phyloP scores from a whole-genome alignment of 30 jellyfish, hydroid and myxozoan genomes.

The Pseudorhiza aurosa region DNA sequence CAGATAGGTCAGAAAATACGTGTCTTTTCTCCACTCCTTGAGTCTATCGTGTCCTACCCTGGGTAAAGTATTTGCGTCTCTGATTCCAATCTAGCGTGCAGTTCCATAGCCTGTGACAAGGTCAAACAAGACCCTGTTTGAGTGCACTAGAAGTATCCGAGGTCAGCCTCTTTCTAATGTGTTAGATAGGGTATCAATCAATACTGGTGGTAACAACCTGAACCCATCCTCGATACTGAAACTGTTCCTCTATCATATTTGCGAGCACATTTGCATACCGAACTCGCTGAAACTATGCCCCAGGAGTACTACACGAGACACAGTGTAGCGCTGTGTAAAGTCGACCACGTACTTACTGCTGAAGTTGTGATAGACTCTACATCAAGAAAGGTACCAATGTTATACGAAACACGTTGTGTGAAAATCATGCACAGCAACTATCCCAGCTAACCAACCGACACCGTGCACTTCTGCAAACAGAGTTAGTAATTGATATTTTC shows the following conservation, averaged over 20 bases:
- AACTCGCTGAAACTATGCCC: constrained; percentile 25
- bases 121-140: too few species aligned
- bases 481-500: constrained; percentile 25
- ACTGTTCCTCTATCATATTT: neutral
- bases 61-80: too few species aligned
- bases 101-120: too few species aligned
- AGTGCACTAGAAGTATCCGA: too few species aligned
- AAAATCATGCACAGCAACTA: constrained; percentile 56
- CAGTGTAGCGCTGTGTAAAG: constrained; percentile 42
- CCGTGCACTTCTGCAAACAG: constrained; percentile 36
- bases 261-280: constrained; percentile 4
- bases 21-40: too few species aligned
- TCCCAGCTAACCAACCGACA: constrained; percentile 32
- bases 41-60: too few species aligned
- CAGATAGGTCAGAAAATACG: too few species aligned
- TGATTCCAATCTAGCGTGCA: too few species aligned
- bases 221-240: neutral
- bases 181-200: too few species aligned
- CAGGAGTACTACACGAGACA: constrained; percentile 59
- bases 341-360: constrained; percentile 28
- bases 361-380: constrained; percentile 45
- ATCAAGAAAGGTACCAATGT: constrained; percentile 40
- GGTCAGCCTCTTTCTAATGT: too few species aligned
- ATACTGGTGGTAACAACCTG: too few species aligned
- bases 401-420: constrained; percentile 35